Evolutionary conservation across 2,797 vertebrate genomes (phyloP).

Genomic region (Gila robusta): DNA sequence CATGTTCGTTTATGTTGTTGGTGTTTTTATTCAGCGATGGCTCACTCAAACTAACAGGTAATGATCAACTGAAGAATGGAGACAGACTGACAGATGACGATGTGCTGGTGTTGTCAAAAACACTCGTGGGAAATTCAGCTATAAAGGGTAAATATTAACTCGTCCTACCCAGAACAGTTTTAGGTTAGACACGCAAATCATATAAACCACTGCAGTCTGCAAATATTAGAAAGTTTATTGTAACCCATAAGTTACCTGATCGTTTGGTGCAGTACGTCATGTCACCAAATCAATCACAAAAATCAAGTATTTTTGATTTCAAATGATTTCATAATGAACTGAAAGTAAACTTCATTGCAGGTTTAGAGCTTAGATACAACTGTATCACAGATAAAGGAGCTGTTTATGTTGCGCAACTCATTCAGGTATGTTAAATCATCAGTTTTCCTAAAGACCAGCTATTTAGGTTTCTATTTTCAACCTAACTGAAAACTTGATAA

Average conservation of each 20-base stretch:
- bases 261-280: background rate
- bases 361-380: slow-evolving; percentile 86
- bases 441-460: background rate
- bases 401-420: slow-evolving; percentile 74
- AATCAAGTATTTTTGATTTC: background rate
- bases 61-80: slow-evolving; percentile 67
- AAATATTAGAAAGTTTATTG: background rate
- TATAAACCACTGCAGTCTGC: background rate
- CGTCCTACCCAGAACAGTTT: background rate
- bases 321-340: slow-evolving; percentile 44
- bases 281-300: background rate
- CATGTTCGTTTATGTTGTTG: background rate
- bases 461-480: background rate
- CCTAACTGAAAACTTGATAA: background rate
- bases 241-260: background rate
- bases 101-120: slow-evolving; percentile 71
- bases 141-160: slow-evolving; percentile 79
- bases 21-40: slow-evolving; percentile 56
- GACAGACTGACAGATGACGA: slow-evolving; percentile 80
- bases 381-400: slow-evolving; percentile 80
- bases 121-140: slow-evolving; percentile 65
- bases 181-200: background rate
- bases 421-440: slow-evolving; percentile 78
- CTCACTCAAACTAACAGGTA: slow-evolving; percentile 81
- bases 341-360: slow-evolving; percentile 65